Conservation (phyloP, 1,140 invertebrate species). For the Pseudomyrmex sp. region DNA sequence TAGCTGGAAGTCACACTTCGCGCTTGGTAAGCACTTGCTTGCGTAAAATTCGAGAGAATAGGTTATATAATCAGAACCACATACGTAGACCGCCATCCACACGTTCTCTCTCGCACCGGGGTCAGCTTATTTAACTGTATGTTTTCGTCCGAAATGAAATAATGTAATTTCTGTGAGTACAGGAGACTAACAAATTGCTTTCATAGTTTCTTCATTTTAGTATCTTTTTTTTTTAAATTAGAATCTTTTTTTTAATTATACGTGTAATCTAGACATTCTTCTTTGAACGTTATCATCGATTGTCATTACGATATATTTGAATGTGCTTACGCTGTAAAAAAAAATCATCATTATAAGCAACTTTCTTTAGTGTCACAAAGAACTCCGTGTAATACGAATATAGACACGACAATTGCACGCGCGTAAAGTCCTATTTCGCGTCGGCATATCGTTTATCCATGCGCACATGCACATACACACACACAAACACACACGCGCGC, state of each 20-base stretch:
- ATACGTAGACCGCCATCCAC: neutral
- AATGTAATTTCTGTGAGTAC: too few species aligned
- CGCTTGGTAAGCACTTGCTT: constrained; percentile 42
- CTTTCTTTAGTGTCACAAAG: constrained; percentile 37
- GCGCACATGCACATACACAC: too few species aligned
- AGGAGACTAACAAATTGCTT: too few species aligned
- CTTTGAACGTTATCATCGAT: neutral
- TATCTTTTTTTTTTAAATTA: too few species aligned
- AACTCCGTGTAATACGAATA: constrained; percentile 31
- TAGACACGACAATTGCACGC: constrained; percentile 16
- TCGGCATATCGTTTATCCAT: constrained; percentile 23
- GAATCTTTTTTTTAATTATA: too few species aligned
- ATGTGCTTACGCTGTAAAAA: constrained; percentile 17
- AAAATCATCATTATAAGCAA: constrained; percentile 25
- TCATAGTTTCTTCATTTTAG: too few species aligned
- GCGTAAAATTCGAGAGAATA: constrained; percentile 13
- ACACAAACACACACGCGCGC: too few species aligned
- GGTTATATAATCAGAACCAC: constrained; percentile 12
- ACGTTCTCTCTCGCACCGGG: neutral
- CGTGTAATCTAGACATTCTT: too few species aligned
- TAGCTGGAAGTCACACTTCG: constrained; percentile 32
- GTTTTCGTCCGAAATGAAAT: neutral
- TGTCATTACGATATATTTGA: neutral
- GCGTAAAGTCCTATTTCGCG: constrained; percentile 13
- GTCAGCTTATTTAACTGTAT: neutral